A percentile compares a stretch with the other conserved stretches of the same genome.
These are phyloP conservation scores for Neoniphon sammara DNA, from an alignment of 2,797 vertebrate genomes.

Conservation along the genomic window DNA sequence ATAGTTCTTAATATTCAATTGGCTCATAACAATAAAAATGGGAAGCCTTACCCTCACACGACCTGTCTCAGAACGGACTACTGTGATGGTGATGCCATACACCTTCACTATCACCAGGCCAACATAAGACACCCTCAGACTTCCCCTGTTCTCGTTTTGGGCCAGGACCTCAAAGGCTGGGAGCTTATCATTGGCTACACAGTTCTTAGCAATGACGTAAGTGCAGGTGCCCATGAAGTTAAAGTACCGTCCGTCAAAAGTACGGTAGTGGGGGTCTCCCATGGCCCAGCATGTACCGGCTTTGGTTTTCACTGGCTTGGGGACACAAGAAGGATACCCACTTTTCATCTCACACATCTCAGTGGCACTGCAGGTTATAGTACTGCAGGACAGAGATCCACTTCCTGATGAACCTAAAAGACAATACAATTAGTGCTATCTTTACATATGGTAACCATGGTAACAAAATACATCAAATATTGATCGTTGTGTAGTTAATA, in stretches of 20 bases:
- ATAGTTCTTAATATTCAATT: neutral
- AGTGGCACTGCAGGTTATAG: constrained; percentile 31
- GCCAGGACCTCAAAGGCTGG: constrained; percentile 79
- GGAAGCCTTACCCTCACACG: constrained; percentile 76
- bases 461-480: neutral
- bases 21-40: constrained; percentile 10
- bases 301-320: constrained; percentile 29
- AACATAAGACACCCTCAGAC: constrained; percentile 70
- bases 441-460: neutral
- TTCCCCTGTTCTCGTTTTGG: constrained; percentile 79
- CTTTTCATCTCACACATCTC: constrained; percentile 44
- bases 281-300: constrained; percentile 76
- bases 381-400: constrained; percentile 60
- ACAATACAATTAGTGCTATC: neutral
- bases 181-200: constrained; percentile 51
- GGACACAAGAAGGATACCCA: constrained; percentile 57
- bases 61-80: constrained; percentile 73
- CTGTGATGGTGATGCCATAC: constrained; percentile 70
- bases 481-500: neutral
- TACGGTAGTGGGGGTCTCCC: constrained; percentile 81
- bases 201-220: constrained; percentile 80
- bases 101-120: constrained; percentile 73
- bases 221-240: constrained; percentile 82
- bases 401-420: constrained; percentile 18
- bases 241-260: constrained; percentile 79